phyloP scores from a whole-genome alignment of 2,888 invertebrate genomes.

The Zaprionus obscuricornis region DNA sequence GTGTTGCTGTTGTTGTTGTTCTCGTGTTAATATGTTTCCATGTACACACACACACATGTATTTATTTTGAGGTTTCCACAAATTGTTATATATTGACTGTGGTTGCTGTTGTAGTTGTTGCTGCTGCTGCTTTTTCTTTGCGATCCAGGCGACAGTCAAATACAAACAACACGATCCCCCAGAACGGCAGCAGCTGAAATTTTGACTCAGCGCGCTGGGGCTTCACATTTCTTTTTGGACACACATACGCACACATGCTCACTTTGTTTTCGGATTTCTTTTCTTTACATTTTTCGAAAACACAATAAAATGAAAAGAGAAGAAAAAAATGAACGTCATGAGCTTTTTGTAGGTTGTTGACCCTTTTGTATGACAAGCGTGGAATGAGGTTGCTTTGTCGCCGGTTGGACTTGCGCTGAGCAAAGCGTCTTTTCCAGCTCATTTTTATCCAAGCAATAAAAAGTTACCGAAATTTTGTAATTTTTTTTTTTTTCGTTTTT shows the following conservation, averaged over 20 bases:
- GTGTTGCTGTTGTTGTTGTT: too few species aligned
- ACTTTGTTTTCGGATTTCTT: constrained; percentile 69
- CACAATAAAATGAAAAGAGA: constrained; percentile 18
- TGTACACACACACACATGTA: too few species aligned
- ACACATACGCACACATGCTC: constrained; percentile 20
- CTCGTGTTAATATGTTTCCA: too few species aligned
- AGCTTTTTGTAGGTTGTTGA: constrained; percentile 72
- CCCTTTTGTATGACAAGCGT: constrained; percentile 51
- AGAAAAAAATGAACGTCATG: constrained; percentile 39
- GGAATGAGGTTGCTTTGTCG: constrained; percentile 69
- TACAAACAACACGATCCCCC: constrained; percentile 45
- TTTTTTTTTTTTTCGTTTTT: constrained; percentile 13
- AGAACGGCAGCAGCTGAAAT: constrained; percentile 46
- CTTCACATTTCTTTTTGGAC: constrained; percentile 50
- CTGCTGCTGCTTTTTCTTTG: not conserved
- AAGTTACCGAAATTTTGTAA: constrained; percentile 17
- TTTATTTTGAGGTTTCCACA: constrained; percentile 64
- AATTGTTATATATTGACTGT: constrained; percentile 62
- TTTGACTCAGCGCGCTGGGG: constrained; percentile 39
- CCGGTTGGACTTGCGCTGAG: constrained; percentile 48
- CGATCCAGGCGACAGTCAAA: constrained; percentile 35
- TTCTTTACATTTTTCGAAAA: constrained; percentile 65
- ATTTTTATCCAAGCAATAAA: constrained; percentile 2
- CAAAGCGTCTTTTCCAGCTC: constrained; percentile 36
- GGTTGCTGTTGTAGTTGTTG: constrained; percentile 51